phyloP scores from a whole-genome alignment of 2,113 vertebrate species.

The Ochotona princeps region DNA sequence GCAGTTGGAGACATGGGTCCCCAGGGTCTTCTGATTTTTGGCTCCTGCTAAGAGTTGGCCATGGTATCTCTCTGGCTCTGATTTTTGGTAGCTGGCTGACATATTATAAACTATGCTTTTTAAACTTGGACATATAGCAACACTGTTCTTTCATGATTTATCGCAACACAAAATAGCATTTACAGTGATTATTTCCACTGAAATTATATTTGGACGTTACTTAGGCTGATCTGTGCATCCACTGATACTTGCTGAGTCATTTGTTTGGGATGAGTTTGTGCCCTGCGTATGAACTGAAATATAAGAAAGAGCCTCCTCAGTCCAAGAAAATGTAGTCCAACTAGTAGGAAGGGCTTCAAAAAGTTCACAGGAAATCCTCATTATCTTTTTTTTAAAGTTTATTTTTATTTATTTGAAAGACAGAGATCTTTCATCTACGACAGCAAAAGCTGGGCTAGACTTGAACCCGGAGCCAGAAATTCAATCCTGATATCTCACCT shows the following conservation, averaged over 20 bases:
- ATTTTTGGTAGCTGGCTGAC: conserved; percentile 4
- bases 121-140: not conserved
- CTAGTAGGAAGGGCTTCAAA: not conserved
- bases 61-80: not conserved
- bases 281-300: conserved; percentile 5
- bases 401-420: no score
- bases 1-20: not conserved
- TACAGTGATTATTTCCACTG: conserved; percentile 17
- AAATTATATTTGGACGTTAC: conserved; percentile 59
- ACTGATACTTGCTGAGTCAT: conserved; percentile 46
- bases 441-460: no score
- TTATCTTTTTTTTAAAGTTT: no score
- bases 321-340: conserved; percentile 26
- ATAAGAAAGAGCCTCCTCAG: not conserved
- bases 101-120: not conserved
- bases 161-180: conserved; percentile 43
- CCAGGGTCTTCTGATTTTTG: not conserved
- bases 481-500: no score
- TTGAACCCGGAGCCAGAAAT: no score
- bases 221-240: not conserved
- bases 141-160: conserved; percentile 42
- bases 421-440: no score
- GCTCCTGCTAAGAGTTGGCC: not conserved
- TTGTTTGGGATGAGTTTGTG: conserved; percentile 44
- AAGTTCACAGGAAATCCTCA: no score